Evolutionary conservation across 2,113 vertebrate species (phyloP).

Genomic region (Anthoscopus minutus): DNA sequence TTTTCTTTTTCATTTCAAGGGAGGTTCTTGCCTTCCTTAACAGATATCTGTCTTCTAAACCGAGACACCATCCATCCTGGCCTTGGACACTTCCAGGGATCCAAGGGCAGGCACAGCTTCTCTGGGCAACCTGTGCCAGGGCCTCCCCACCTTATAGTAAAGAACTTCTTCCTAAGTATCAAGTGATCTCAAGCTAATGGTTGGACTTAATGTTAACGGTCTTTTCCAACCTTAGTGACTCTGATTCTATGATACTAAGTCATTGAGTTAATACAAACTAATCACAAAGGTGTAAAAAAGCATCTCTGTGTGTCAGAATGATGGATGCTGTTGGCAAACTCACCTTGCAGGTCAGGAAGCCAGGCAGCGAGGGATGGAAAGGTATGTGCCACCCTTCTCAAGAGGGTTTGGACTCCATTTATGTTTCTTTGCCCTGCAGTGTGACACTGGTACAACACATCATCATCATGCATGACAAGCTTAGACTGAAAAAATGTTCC

Average conservation of each 20-base stretch:
- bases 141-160: neutral
- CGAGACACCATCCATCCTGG: neutral
- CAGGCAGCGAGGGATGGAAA: neutral
- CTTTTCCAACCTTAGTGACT: neutral
- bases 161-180: neutral
- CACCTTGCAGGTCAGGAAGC: neutral
- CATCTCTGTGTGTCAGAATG: neutral
- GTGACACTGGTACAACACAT: neutral
- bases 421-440: neutral
- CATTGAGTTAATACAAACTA: neutral
- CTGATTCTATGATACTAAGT: neutral
- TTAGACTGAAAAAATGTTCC: neutral
- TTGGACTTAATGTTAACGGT: neutral
- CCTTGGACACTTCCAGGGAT: neutral
- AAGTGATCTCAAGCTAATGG: neutral
- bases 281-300: fast-evolving
- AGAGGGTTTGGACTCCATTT: neutral
- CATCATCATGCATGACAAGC: neutral
- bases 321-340: neutral
- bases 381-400: neutral
- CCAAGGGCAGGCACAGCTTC: neutral
- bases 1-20: too few species aligned
- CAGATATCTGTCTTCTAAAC: too few species aligned
- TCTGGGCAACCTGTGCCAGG: neutral
- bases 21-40: too few species aligned